Conservation (phyloP, 2,797 vertebrate species). For the Microhierax caerulescens region DNA sequence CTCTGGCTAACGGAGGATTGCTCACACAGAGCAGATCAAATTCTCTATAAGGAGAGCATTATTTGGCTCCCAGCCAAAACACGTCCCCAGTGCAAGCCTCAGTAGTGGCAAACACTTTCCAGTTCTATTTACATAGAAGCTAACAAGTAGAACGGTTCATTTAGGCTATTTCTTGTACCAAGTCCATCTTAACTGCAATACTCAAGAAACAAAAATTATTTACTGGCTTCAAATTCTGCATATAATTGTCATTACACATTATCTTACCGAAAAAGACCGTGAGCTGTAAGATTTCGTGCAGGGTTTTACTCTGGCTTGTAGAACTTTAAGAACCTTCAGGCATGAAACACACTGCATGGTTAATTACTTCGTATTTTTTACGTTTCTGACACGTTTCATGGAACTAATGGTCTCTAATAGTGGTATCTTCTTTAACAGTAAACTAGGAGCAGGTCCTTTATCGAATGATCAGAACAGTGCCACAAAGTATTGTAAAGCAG, state of each 20-base stretch:
- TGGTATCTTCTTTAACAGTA: constrained; percentile 51
- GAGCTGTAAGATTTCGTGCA: background rate
- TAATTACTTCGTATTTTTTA: background rate
- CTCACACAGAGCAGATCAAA: constrained; percentile 85
- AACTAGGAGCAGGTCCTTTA: constrained; percentile 44
- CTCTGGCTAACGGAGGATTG: constrained; percentile 84
- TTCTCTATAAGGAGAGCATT: constrained; percentile 86
- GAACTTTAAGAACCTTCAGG: constrained; percentile 66
- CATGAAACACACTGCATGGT: background rate
- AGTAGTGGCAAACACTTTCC: constrained; percentile 60
- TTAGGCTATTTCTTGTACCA: constrained; percentile 38
- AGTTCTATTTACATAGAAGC: constrained; percentile 67
- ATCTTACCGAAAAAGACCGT: background rate
- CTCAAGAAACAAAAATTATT: background rate
- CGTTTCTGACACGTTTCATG: constrained; percentile 52
- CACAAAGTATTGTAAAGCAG: constrained; percentile 52
- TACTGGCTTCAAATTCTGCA: background rate
- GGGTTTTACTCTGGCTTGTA: constrained; percentile 56
- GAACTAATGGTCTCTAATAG: constrained; percentile 53
- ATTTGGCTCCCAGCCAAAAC: constrained; percentile 74
- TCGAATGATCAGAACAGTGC: constrained; percentile 49
- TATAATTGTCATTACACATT: background rate
- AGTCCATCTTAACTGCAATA: background rate
- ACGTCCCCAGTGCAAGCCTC: constrained; percentile 70
- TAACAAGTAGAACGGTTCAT: constrained; percentile 44